Conservation (phyloP, 2,113 vertebrate species). For the cat (Felis catus) region F.catus_Fca126_mat1.0 CM031429.1:20845501-20846000, state of each 20-base stretch:
- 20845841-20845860: neutral
- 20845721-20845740: neutral
- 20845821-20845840: neutral
- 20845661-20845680: neutral
- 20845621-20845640: neutral
- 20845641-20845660: neutral
- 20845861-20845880: neutral
- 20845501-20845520: neutral
- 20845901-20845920: neutral
- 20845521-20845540: neutral
- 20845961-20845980: neutral
- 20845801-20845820: neutral
- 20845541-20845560: neutral
- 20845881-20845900: neutral
- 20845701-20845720: neutral
- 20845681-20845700: neutral
- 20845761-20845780: neutral
- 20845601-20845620: neutral
- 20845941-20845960: neutral
- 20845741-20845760: neutral
- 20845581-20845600: neutral
- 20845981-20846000: neutral
- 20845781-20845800: neutral
- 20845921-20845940: neutral
- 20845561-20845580: neutral